These are phyloP conservation scores for Tetrax tetrax DNA, from an alignment of 2,113 vertebrate species.

Conservation along the genomic window DNA sequence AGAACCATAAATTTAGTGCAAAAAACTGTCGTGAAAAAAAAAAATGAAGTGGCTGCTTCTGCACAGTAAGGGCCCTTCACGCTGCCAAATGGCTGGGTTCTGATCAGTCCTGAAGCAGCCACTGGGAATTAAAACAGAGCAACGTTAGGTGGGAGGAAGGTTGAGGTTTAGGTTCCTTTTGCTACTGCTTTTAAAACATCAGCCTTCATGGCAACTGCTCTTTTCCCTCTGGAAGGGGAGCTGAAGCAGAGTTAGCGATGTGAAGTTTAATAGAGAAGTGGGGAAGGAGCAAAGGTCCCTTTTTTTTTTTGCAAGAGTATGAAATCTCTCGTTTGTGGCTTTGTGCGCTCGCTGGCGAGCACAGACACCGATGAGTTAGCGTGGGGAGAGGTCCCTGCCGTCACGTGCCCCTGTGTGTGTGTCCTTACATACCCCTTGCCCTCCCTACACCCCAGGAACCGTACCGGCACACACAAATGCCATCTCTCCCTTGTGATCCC, in stretches of 20 bases:
- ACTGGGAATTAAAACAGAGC: not conserved
- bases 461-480: not conserved
- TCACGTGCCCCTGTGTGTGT: fast-evolving
- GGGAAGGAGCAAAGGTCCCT: not conserved
- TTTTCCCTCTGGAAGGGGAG: not conserved
- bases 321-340: not conserved
- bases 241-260: not conserved
- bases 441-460: not conserved
- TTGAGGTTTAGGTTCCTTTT: not conserved
- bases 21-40: not conserved
- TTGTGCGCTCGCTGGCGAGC: not conserved
- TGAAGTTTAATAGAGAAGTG: not conserved
- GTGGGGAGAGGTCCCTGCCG: not conserved
- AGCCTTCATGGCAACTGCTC: not conserved
- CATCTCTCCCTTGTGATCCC: not conserved
- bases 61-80: not conserved
- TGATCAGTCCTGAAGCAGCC: not conserved
- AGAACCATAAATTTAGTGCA: not conserved
- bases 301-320: not conserved
- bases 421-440: not conserved
- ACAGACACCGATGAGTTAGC: not conserved
- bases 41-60: not conserved
- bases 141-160: not conserved
- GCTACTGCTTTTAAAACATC: not conserved
- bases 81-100: not conserved